Evolutionary conservation across 2,888 invertebrate genomes (phyloP), one percentile per base, ranked within the genome.

Genomic region (Thereva nobilitata): DNA sequence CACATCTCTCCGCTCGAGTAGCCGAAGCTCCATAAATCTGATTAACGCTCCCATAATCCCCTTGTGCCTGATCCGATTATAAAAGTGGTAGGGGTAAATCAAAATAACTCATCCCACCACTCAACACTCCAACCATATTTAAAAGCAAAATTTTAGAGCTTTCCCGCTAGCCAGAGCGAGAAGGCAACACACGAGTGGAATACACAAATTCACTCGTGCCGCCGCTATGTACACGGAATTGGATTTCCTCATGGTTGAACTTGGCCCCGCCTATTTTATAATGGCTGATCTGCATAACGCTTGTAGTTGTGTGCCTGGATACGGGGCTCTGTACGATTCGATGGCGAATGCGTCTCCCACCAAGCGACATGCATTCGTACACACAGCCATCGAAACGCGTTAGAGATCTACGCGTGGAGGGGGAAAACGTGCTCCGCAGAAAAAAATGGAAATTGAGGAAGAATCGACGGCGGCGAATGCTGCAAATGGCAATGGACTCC

Each of bases 191-290:
- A 1, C 3, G n/a, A 9, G 10, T 44, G 44, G 8, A 44, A n/a
- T 47, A 59, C 23, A 56, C 41, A 12, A 4, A 23, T 23, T 42
- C 3, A 59, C 35, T 45, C 47, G 5, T n/a, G 4, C 10, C 10
- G 9, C n/a, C 10, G 4, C 44, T n/a, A 7, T 44, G 9, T 44
- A n/a, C 44, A n/a, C 9, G 9, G n/a, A 7, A 44, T 44, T 10
- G 35, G 41, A 34, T 38, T 47, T 57, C 9, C 34, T 42, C 45
- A 34, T 40, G 34, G 50, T 49, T n/a, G 9, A 41, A 54, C 40
- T 54, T 40, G 69, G 74, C 78, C 76, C 78, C 78, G 78, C 78
- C 78, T 72, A 72, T 78, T 78, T 79, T 74, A 74, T 72, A 78
- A 78, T 78, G 78, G 78, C 76, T 72, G 73, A 61, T 52, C 67